A percentile compares a stretch with the other conserved stretches of the same genome.
Evolutionary conservation across 2,797 vertebrate genomes (phyloP).

Genomic region (Chlorospingus semifuscus): DNA sequence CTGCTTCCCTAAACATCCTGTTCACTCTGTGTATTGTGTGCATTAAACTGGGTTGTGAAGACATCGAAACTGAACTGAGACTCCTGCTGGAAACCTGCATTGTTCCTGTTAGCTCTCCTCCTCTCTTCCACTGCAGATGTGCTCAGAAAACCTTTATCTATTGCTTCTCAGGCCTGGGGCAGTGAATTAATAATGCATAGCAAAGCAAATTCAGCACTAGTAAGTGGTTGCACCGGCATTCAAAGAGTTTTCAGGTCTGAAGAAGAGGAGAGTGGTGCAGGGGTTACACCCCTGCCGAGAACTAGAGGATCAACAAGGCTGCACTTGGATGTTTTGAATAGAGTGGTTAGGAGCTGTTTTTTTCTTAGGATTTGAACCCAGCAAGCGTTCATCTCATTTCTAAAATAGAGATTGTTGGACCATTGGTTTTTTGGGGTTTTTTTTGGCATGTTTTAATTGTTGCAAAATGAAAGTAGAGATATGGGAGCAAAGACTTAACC

Average conservation of each 20-base stretch:
- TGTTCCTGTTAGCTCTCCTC: background rate
- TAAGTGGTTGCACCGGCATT: background rate
- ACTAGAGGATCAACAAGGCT: background rate
- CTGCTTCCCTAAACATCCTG: constrained; percentile 30
- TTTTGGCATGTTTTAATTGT: background rate
- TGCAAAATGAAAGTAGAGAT: background rate
- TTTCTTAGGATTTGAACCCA: background rate
- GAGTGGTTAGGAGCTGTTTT: background rate
- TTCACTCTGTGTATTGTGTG: background rate
- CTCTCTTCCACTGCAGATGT: background rate
- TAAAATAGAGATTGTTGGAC: background rate
- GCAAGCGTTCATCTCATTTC: accelerated
- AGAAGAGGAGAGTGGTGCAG: background rate
- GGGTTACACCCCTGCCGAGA: background rate
- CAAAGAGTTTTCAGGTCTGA: background rate
- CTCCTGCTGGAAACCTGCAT: background rate
- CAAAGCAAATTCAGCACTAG: background rate
- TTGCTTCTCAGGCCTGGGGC: background rate
- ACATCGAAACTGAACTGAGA: background rate
- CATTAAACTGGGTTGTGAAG: background rate
- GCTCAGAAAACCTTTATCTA: background rate
- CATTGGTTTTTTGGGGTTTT: background rate
- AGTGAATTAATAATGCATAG: background rate
- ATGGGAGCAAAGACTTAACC: background rate
- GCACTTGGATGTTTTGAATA: background rate